Evolutionary conservation across 2,888 invertebrate species (phyloP).

Genomic region (Hesperia comma): DNA sequence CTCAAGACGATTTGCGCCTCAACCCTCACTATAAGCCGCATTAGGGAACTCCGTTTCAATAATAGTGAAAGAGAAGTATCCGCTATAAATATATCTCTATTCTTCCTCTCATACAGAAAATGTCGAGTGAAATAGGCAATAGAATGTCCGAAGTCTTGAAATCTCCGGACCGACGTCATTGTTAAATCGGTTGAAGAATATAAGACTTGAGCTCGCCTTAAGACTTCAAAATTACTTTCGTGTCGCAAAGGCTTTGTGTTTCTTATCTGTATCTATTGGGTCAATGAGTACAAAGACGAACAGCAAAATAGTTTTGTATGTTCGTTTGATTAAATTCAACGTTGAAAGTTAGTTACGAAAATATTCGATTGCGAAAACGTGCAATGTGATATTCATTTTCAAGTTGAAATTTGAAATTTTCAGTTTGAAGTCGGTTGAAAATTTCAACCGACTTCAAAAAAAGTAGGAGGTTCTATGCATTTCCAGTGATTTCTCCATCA

Average conservation of each 20-base stretch:
- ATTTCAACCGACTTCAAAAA: too few relatives aligned
- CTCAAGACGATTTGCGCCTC: too few relatives aligned
- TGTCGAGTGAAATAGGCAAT: constrained; percentile 12
- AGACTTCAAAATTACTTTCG: constrained; percentile 35
- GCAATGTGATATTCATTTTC: too few relatives aligned
- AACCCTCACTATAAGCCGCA: too few relatives aligned
- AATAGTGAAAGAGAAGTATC: too few relatives aligned
- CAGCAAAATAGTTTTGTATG: not conserved
- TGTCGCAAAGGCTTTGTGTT: constrained; percentile 24
- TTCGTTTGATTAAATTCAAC: not conserved
- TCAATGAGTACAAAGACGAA: not conserved
- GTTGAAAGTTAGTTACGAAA: too few relatives aligned
- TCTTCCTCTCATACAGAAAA: constrained; percentile 3
- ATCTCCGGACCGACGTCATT: constrained; percentile 20
- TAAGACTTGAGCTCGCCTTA: constrained; percentile 14
- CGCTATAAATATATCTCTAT: not conserved
- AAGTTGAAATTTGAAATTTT: too few relatives aligned
- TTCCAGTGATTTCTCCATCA: too few relatives aligned
- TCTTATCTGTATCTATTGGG: constrained; percentile 13
- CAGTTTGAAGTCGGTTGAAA: too few relatives aligned
- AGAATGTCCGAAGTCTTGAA: constrained; percentile 6
- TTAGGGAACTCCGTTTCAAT: too few relatives aligned
- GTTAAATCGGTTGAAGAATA: constrained; percentile 30
- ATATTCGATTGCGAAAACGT: too few relatives aligned
- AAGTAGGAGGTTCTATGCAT: too few relatives aligned